phyloP scores from a whole-genome alignment of 2,113 vertebrate genomes.

The Oreamnos americanus region DNA sequence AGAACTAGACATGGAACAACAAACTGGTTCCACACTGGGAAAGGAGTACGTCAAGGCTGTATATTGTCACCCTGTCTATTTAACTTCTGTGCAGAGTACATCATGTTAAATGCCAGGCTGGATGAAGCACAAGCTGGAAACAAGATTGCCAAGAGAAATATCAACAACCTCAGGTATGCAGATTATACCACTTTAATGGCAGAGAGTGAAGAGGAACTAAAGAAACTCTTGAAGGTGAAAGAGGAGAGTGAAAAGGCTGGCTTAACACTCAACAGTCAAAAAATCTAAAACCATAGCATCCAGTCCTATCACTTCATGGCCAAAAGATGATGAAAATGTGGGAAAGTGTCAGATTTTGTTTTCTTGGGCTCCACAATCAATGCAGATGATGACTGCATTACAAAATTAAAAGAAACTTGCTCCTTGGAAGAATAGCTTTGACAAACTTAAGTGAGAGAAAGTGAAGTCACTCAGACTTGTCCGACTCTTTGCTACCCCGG shows the following conservation, averaged over 20 bases:
- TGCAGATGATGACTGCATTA: not conserved
- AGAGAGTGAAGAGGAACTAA: not conserved
- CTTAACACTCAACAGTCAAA: not conserved
- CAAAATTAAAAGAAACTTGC: not conserved
- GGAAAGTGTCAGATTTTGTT: not conserved
- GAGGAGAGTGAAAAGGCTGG: not conserved
- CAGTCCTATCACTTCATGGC: not conserved
- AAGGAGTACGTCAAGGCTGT: not conserved
- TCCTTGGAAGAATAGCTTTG: not conserved
- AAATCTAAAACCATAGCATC: not conserved
- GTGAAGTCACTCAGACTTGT: too few relatives aligned
- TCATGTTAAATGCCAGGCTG: not conserved
- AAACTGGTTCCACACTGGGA: not conserved
- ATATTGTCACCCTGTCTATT: not conserved
- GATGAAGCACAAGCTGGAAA: not conserved
- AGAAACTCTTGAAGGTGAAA: not conserved
- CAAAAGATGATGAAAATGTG: not conserved
- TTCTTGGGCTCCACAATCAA: not conserved
- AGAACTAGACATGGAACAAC: not conserved
- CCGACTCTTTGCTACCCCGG: accelerated
- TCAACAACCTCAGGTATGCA: not conserved
- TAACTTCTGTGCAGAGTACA: not conserved
- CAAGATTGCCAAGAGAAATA: not conserved
- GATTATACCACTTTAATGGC: not conserved
- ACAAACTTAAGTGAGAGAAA: not conserved